A percentile compares a stretch with the other conserved stretches of the same genome.
phyloP scores from a whole-genome alignment of 64 coral and sea anemone species.

The Porites lutea region DNA sequence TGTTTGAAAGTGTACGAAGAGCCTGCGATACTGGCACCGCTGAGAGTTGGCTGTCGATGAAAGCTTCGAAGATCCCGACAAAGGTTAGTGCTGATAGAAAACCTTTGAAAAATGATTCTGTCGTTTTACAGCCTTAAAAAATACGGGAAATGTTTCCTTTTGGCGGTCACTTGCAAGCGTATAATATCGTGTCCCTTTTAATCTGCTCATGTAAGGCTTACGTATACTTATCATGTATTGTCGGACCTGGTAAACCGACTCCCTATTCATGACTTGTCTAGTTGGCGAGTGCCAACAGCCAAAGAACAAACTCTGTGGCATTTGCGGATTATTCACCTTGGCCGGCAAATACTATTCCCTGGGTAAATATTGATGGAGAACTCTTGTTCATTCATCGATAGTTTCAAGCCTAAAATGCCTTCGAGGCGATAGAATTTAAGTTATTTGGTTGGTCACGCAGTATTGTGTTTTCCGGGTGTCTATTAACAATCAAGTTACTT shows the following conservation, averaged over 20 bases:
- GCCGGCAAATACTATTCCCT: neutral
- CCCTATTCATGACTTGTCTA: neutral
- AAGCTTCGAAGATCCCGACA: slow-evolving; percentile 24
- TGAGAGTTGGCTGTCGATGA: slow-evolving; percentile 31
- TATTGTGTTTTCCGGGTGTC: neutral
- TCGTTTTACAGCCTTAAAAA: neutral
- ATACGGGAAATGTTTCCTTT: neutral
- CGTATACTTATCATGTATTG: neutral
- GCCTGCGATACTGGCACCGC: slow-evolving; percentile 8
- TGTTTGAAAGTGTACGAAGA: neutral
- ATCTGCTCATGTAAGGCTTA: neutral
- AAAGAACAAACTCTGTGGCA: neutral
- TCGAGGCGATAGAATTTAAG: slow-evolving; percentile 22
- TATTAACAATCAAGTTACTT: neutral
- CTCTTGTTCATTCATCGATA: neutral
- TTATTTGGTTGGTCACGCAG: slow-evolving; percentile 34
- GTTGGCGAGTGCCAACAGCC: neutral
- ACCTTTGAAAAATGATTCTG: neutral
- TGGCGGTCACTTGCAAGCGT: neutral
- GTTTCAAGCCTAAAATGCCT: slow-evolving; percentile 40
- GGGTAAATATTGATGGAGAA: slow-evolving; percentile 7
- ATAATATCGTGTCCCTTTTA: neutral
- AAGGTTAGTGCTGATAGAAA: neutral
- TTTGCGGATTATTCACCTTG: neutral
- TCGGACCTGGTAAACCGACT: neutral